phyloP scores from a whole-genome alignment of 2,797 vertebrate species.

The Lutjanus argentimaculatus region DNA sequence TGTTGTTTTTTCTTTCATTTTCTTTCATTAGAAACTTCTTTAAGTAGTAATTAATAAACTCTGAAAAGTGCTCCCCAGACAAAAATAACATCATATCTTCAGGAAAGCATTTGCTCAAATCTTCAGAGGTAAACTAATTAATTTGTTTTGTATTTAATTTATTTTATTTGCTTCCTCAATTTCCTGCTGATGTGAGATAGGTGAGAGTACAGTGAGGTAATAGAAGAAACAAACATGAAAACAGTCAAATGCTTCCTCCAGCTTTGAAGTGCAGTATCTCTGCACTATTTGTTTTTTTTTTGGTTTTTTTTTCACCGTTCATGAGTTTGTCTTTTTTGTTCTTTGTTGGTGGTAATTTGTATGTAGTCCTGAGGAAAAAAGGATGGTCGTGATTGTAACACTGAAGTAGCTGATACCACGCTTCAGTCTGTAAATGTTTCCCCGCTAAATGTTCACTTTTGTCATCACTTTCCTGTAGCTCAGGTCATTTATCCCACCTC shows the following conservation, averaged over 20 bases:
- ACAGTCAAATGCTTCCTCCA: slow-evolving; percentile 52
- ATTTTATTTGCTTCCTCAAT: slow-evolving; percentile 55
- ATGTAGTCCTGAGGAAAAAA: slow-evolving; percentile 49
- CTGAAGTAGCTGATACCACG: slow-evolving; percentile 21
- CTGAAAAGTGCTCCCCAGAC: slow-evolving; percentile 60
- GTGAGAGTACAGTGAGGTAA: slow-evolving; percentile 44
- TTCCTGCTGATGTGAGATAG: slow-evolving; percentile 79
- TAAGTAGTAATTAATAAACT: slow-evolving; percentile 73
- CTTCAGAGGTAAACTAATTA: slow-evolving; percentile 81
- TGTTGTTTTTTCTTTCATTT: slow-evolving; percentile 2
- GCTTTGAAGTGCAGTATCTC: slow-evolving; percentile 79
- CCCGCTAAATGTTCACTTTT: not conserved
- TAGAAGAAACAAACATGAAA: slow-evolving; percentile 66
- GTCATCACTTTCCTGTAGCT: not conserved
- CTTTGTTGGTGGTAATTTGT: slow-evolving; percentile 49
- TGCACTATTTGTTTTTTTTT: slow-evolving; percentile 43
- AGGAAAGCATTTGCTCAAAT: slow-evolving; percentile 73
- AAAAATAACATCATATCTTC: slow-evolving; percentile 73
- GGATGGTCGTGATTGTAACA: slow-evolving; percentile 31
- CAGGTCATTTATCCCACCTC: not conserved
- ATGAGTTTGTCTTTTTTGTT: slow-evolving; percentile 35
- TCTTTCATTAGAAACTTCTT: slow-evolving; percentile 48
- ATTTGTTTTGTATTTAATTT: slow-evolving; percentile 70
- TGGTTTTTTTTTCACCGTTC: not conserved
- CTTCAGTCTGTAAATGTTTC: slow-evolving; percentile 30